Evolutionary conservation across 2,888 invertebrate genomes (phyloP), one percentile per base, ranked within the genome.

Genomic region (Himalopsyche kuldschensis): DNA sequence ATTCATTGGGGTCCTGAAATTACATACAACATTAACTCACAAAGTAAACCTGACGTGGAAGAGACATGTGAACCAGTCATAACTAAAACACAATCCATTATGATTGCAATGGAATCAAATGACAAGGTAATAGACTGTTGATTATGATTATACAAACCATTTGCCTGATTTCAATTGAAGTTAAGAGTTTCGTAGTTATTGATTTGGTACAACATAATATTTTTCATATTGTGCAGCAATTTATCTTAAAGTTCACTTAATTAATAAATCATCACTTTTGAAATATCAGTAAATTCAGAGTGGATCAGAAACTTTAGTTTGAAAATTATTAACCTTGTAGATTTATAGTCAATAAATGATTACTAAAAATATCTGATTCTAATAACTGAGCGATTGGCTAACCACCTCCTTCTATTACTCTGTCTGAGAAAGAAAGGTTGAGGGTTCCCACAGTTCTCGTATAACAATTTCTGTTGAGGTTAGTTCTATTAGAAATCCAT

Each of bases 1-100:
- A 88, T 92, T 4, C 90, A 90, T 30, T 90, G 91, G 87, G 93
- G 93, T 1, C 90, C 89, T 83, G 89, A 89, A 80, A 86, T 90
- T 87, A 88, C 90, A 20, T 91, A 91, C 86, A 90, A 92, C 86
- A 88, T 91, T 87, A 90, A 20, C 30, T 82, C 89, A 4, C 87
- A 88, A 11, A 15, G 17, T 30, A 84, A 81, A 83, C 32, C 55
- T 11, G 81, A 85, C 15, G 6, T 79, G 10, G 75, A 79, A 30
- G 76, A 47, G 3, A 63, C 47, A 24, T 41, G 48, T 83, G 80
- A 85, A 87, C 63, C 77, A 87, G 84, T 88, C 30, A 88, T 91
- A 82, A 88, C 89, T 75, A 91, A 90, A 86, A 89, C 89, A 75
- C 89, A 90, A 78, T 87, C 88, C 27, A 91, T 92, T 47, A 88